phyloP scores from a whole-genome alignment of 1,140 invertebrate species.

The Microplitis mediator region DNA sequence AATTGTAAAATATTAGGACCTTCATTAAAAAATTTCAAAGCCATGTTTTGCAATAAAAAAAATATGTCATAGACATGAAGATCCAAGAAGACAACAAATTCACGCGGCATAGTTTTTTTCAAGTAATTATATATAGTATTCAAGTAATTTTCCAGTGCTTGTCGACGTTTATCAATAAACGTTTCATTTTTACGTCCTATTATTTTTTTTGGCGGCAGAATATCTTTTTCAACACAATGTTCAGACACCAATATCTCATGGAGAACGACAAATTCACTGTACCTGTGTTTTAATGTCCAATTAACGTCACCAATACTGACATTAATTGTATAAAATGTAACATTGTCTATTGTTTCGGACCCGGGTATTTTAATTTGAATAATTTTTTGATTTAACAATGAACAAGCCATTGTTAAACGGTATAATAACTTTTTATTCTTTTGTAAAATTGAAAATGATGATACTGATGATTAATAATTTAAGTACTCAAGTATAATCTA shows the following conservation, averaged over 20 bases:
- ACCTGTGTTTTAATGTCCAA: conserved; percentile 84
- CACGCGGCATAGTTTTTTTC: conserved; percentile 74
- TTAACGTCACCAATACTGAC: conserved; percentile 72
- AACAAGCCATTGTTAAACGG: conserved; percentile 68
- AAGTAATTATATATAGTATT: conserved; percentile 77
- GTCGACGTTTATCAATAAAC: conserved; percentile 84
- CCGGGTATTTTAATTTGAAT: conserved; percentile 67
- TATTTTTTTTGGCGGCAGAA: conserved; percentile 90
- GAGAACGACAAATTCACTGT: conserved; percentile 87
- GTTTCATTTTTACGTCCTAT: conserved; percentile 78
- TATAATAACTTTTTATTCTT: neutral
- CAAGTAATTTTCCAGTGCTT: conserved; percentile 81
- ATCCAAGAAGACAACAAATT: conserved; percentile 78
- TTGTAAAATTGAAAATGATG: no score
- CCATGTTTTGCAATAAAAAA: conserved; percentile 79
- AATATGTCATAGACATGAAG: conserved; percentile 84
- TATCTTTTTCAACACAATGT: conserved; percentile 79
- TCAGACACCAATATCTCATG: conserved; percentile 81
- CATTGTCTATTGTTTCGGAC: conserved; percentile 62
- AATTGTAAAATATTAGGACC: conserved; percentile 70
- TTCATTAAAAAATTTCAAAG: conserved; percentile 72
- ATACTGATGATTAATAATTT: no score
- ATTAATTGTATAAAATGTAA: conserved; percentile 74
- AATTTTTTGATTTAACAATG: conserved; percentile 66
- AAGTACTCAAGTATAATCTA: no score